Base-by-base conservation (phyloP, 1,140 invertebrate genomes). In the Heliconius congener region DNA sequence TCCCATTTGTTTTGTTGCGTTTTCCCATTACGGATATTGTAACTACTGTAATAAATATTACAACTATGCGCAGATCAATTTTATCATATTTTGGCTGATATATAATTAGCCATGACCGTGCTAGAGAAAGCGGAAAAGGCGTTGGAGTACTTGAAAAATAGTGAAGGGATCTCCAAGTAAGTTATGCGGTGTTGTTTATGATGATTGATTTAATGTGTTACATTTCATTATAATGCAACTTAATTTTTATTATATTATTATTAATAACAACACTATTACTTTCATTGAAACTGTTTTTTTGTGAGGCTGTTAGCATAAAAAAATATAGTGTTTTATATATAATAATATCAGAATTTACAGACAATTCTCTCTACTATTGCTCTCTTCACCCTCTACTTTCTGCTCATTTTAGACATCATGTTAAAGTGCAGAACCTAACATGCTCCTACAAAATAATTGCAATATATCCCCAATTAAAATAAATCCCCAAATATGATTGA, bases 41-140 rank as follows among this genome's bases (percentile, higher is more conserved):
- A 74, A 74, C 71, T 74, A 37, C 66, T 71, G 55, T 37, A 5
- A 11, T 57, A 73, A 77, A 66, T 73, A 73, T 73, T 37, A 37
- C 42, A 71, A 76, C 5, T 81, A 81, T 81, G 79, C 39, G 1
- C 11, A 71, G 52, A 42, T 34, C 16, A 16, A 66, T 55, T 71
- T 66, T 80, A 23, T 4, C 37, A 57, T 37, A 46, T 39, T 11
- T 50, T 74, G 60, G n/a, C 50, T 81, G 55, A 74, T 77, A 71
- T 72, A 73, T 60, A 74, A 71, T 13, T 42, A 87, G 82, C 80
- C 84, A 95, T 95, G 94, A 94, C 93, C 79, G 90, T 95, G 16
- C 83, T 94, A 76, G 94, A 95, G 74, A 95, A 94, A 81, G 93
- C 94, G n/a, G 93, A 95, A 77, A 95, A 95, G 78, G 90, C 92